Evolutionary conservation across 64 coral and sea anemone species (phyloP).

Genomic region (Porites lutea): DNA sequence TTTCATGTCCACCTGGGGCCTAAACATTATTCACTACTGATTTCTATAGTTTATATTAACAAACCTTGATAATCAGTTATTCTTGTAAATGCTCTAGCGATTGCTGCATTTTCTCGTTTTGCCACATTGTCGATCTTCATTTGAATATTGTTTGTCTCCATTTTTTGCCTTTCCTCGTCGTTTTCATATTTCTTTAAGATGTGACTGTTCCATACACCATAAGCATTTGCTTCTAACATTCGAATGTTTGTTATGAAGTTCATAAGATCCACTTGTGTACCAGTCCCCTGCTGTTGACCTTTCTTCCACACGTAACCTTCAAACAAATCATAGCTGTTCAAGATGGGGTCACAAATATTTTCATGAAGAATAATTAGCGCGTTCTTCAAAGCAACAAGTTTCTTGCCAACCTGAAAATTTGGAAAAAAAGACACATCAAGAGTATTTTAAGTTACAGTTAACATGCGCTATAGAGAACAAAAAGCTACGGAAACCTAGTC

Average conservation of each 20-base stretch:
- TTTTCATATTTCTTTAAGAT: slow-evolving; percentile 17
- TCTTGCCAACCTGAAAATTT: not conserved
- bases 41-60: not conserved
- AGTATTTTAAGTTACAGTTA: too few species aligned
- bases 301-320: slow-evolving; percentile 30
- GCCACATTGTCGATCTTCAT: not conserved
- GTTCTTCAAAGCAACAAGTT: not conserved
- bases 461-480: too few species aligned
- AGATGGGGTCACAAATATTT: slow-evolving; percentile 23
- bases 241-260: slow-evolving; percentile 13
- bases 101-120: not conserved
- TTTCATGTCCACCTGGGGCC: too few species aligned
- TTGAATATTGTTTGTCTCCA: slow-evolving; percentile 1
- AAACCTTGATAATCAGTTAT: slow-evolving; percentile 32
- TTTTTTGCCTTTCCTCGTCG: not conserved
- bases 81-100: slow-evolving; percentile 21
- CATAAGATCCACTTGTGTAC: not conserved
- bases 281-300: slow-evolving; percentile 12
- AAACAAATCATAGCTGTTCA: slow-evolving; percentile 20
- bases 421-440: too few species aligned
- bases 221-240: not conserved
- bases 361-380: slow-evolving; percentile 14
- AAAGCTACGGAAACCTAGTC: too few species aligned
- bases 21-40: not conserved
- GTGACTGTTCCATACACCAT: slow-evolving; percentile 12